A percentile compares a stretch with the other conserved stretches of the same genome.
Conservation (phyloP, 2,888 invertebrate genomes). For the Andrena haemorrhoa region DNA sequence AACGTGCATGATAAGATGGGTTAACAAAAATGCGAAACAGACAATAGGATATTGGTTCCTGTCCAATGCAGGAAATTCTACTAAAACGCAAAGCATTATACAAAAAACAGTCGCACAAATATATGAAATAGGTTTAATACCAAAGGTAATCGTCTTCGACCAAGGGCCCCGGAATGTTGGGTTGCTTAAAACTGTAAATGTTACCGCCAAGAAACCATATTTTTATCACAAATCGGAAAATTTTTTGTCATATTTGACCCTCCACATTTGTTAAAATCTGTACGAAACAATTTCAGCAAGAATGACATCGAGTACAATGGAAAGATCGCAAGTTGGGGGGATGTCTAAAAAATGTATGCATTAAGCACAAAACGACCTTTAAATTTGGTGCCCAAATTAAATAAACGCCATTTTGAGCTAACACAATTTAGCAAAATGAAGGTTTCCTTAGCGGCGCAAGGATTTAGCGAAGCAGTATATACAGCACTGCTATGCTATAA, state of each 20-base stretch:
- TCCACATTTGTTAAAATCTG: conserved; percentile 1
- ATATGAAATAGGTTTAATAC: background rate
- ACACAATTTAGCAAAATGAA: conserved; percentile 2
- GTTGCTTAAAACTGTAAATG: background rate
- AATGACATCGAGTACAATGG: background rate
- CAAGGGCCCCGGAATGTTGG: background rate
- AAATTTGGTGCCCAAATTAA: conserved; percentile 3
- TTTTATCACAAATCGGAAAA: conserved; percentile 1
- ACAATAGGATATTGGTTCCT: background rate
- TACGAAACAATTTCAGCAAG: background rate
- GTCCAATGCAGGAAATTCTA: background rate
- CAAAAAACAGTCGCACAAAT: background rate
- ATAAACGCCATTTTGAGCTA: background rate
- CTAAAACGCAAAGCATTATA: background rate
- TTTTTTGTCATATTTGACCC: background rate
- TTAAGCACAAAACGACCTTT: background rate
- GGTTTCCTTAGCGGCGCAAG: background rate
- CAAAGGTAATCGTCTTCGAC: conserved; percentile 3
- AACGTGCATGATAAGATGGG: background rate
- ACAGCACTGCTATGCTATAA: background rate
- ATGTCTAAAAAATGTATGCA: background rate
- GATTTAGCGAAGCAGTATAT: background rate
- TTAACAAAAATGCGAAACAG: background rate
- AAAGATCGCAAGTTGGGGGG: background rate
- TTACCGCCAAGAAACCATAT: background rate